Evolutionary conservation across 1,140 invertebrate species (phyloP), one percentile per base, ranked within the genome.

Genomic region (Vollenhovia emeryi): DNA sequence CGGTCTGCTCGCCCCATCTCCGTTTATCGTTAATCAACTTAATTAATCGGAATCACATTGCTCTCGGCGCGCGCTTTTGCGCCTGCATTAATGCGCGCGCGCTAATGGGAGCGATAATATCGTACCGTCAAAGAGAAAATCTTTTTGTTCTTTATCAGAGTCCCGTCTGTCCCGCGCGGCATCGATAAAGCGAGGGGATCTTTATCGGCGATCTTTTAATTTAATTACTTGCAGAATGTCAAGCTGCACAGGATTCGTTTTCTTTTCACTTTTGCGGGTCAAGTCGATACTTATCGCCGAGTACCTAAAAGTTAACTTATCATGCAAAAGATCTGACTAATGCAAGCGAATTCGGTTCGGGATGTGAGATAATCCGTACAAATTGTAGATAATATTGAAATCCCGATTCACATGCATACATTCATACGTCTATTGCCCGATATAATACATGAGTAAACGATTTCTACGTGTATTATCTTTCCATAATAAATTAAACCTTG

Each of bases 91-190:
- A 79, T 27, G 62, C 43, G 64, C 59, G 55, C 30, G 62, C 62
- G 18, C 60, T 68, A 87, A 69, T 45, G 30, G 76, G 21, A 80
- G 13, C 40, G 57, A 86, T 80, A 86, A 66, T 48, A 80, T 87
- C 45, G 60, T 76, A 21, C 27, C 71, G 50, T 85, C 85, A 87
- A 86, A 66, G 48, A 80, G 64, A 80, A 80, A 73, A 82, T 71
- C 78, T 71, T 73, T 71, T 57, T 52, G 50, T 82, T 57, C 78
- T 82, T 73, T 82, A 82, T 71, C 66, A 45, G 55, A 21, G 24
- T n/a, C 24, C 8, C 3, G 15, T 57, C 11, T 43, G 45, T 33
- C 52, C 66, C 27, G 36, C 50, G 24, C 33, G 30, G 18, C 33
- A 15, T 21, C 66, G 50, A 82, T 82, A 82, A 24, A 57, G 24